phyloP scores from a whole-genome alignment of 2,113 vertebrate species.

The Notothenia coriiceps region DNA sequence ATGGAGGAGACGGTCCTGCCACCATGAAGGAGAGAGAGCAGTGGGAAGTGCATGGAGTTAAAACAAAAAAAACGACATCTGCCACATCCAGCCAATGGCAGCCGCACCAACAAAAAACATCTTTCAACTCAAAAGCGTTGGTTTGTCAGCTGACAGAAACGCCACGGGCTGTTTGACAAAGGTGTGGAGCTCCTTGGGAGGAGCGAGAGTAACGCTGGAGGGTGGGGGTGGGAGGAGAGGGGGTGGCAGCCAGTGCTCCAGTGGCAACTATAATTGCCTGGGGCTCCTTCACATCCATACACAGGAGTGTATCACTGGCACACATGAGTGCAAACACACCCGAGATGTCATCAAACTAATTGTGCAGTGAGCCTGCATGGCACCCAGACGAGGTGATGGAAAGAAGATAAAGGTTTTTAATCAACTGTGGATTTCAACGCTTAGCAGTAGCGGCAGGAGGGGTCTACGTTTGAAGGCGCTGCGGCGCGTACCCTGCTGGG shows the following conservation, averaged over 20 bases:
- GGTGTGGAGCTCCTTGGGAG: slow-evolving; percentile 6
- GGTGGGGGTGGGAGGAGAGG: not conserved
- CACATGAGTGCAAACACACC: slow-evolving; percentile 2
- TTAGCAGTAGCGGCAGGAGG: slow-evolving; percentile 10
- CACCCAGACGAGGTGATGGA: slow-evolving; percentile 42
- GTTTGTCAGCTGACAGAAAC: slow-evolving; percentile 26
- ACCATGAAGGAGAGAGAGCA: slow-evolving; percentile 48
- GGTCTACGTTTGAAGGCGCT: slow-evolving; percentile 50
- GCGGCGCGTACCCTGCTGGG: slow-evolving; percentile 34
- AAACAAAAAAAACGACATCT: not conserved
- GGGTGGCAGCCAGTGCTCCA: slow-evolving; percentile 24
- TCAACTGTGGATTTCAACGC: slow-evolving; percentile 39
- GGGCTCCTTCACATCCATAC: slow-evolving; percentile 51
- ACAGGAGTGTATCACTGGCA: not conserved
- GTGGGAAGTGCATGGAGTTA: slow-evolving; percentile 38
- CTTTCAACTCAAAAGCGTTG: slow-evolving; percentile 8
- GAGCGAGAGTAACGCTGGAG: not conserved
- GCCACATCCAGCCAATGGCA: slow-evolving; percentile 9
- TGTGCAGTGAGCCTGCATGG: slow-evolving; percentile 43
- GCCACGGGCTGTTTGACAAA: slow-evolving; percentile 39
- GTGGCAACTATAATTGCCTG: slow-evolving; percentile 25
- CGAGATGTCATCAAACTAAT: slow-evolving; percentile 59
- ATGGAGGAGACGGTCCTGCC: slow-evolving; percentile 40
- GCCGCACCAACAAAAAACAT: slow-evolving; percentile 30
- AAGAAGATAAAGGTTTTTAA: slow-evolving; percentile 66